Conservation (phyloP, 2,113 vertebrate genomes). For the Amia ocellicauda region DNA sequence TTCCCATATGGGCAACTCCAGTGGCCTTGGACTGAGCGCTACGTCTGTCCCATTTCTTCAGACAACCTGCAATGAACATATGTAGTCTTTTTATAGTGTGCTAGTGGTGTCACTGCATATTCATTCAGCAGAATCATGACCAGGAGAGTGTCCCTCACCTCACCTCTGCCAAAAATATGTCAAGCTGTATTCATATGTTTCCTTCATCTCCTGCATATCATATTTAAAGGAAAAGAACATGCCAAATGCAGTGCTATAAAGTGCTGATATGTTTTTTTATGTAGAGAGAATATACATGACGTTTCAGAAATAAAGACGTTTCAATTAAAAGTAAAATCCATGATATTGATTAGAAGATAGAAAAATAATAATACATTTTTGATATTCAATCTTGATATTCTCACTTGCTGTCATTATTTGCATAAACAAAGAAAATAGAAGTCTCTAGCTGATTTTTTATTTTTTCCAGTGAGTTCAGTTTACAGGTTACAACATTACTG, state of each 20-base stretch:
- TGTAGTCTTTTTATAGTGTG: conserved; percentile 72
- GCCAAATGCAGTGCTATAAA: conserved; percentile 9
- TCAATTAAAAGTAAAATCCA: too few species aligned
- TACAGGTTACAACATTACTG: too few species aligned
- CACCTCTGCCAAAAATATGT: conserved; percentile 17
- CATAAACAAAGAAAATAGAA: too few species aligned
- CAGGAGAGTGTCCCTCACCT: conserved; percentile 9
- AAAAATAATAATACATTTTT: too few species aligned
- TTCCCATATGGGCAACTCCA: conserved; percentile 88
- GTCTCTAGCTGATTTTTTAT: too few species aligned
- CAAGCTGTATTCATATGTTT: conserved; percentile 6
- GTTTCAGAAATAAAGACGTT: too few species aligned
- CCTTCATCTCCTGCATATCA: conserved; percentile 5
- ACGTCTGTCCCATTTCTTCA: conserved; percentile 77
- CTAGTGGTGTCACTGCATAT: conserved; percentile 31
- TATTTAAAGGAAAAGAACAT: conserved; percentile 1
- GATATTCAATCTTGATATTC: too few species aligned
- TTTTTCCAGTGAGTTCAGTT: too few species aligned
- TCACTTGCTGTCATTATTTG: too few species aligned
- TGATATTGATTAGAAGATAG: too few species aligned
- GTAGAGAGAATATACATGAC: too few species aligned
- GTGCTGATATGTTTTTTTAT: too few species aligned
- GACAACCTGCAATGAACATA: conserved; percentile 78
- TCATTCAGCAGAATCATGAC: conserved; percentile 33
- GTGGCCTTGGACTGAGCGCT: conserved; percentile 68